phyloP scores from a whole-genome alignment of 2,113 vertebrate genomes.

The Maylandia zebra region DNA sequence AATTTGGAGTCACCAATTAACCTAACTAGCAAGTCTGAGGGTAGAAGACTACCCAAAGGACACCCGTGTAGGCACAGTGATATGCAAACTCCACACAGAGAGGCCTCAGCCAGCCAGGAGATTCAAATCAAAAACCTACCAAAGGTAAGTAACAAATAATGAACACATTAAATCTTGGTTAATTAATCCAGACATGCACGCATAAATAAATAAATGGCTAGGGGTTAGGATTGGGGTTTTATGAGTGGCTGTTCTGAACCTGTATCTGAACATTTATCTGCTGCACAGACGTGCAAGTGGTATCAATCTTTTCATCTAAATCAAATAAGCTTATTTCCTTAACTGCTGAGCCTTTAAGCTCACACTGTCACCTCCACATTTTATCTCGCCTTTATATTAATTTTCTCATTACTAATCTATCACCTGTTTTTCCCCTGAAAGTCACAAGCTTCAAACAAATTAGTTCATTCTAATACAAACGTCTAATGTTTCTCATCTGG shows the following conservation, averaged over 20 bases:
- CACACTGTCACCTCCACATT: not conserved
- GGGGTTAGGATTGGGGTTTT: not conserved
- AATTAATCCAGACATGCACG: not conserved
- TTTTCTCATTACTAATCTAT: not conserved
- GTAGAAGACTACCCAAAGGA: not conserved
- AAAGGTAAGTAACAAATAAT: not conserved
- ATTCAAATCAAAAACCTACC: not conserved
- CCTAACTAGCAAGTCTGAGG: not conserved
- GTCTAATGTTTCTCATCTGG: not conserved
- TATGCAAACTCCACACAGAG: not conserved
- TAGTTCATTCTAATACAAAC: not conserved
- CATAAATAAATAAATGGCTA: accelerated
- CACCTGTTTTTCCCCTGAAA: not conserved
- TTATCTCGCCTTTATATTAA: accelerated
- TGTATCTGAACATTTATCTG: not conserved
- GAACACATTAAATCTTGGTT: not conserved
- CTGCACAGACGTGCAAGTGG: not conserved
- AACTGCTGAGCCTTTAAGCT: not conserved
- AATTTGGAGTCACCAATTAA: not conserved
- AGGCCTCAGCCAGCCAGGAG: not conserved
- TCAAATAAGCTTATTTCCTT: not conserved
- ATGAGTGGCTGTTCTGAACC: not conserved
- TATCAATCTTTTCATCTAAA: not conserved
- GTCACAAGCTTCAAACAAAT: not conserved
- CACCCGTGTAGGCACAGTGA: not conserved